A percentile compares a stretch with the other conserved stretches of the same genome.
Evolutionary conservation across 2,797 vertebrate genomes (phyloP).

Genomic region (Aldrovandia affinis): DNA sequence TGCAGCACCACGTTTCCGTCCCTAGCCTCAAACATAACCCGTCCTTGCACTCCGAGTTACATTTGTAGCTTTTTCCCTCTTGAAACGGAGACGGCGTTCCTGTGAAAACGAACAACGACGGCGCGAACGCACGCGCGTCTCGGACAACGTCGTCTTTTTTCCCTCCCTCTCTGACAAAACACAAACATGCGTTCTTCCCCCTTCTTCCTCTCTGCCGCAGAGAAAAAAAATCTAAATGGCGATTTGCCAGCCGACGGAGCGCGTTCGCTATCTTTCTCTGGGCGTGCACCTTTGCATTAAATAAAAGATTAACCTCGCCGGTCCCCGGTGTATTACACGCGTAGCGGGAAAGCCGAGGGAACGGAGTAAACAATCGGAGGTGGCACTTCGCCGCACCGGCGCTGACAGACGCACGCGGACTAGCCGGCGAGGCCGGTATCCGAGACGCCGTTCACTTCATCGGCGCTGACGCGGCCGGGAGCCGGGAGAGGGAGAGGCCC

Average conservation of each 20-base stretch:
- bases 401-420: conserved; percentile 64
- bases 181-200: not conserved
- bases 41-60: conserved; percentile 42
- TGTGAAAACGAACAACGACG: not conserved
- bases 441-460: conserved; percentile 63
- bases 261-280: conserved; percentile 49
- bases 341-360: conserved; percentile 51
- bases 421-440: conserved; percentile 53
- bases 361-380: conserved; percentile 66
- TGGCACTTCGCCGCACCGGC: conserved; percentile 63
- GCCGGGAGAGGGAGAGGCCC: conserved; percentile 57
- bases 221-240: not conserved
- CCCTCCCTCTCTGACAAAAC: not conserved
- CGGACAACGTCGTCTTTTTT: not conserved
- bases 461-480: conserved; percentile 70
- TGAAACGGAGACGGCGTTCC: conserved; percentile 21
- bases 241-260: conserved; percentile 21
- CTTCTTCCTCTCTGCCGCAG: not conserved
- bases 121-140: not conserved
- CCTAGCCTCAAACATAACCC: conserved; percentile 46
- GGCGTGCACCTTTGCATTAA: conserved; percentile 63
- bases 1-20: conserved; percentile 51
- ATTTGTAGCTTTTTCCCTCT: conserved; percentile 44
- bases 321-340: conserved; percentile 63
- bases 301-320: conserved; percentile 73